Conservation (phyloP, 1,140 invertebrate species). For the Pseudoatta argentina region DNA sequence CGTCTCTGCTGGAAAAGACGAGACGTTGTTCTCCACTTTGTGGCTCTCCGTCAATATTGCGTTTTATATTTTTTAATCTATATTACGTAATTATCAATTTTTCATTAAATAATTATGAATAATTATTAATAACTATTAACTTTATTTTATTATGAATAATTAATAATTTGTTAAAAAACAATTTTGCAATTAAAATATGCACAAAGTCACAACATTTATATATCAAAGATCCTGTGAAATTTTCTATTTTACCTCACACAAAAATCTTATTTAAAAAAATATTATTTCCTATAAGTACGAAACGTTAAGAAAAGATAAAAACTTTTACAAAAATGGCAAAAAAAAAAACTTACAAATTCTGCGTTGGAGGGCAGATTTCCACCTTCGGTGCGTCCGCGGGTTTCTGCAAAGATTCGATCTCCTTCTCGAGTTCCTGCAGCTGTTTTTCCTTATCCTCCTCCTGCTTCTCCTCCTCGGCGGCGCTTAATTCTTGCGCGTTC, state of each 20-base stretch:
- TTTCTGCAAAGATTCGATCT: constrained; percentile 94
- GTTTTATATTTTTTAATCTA: constrained; percentile 5
- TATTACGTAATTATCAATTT: neutral
- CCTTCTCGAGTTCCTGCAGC: constrained; percentile 94
- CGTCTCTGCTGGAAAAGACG: constrained; percentile 78
- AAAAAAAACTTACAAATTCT: constrained; percentile 83
- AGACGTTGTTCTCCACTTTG: constrained; percentile 17
- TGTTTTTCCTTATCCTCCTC: constrained; percentile 98
- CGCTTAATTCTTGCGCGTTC: constrained; percentile 99
- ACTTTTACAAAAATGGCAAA: neutral
- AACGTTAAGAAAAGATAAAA: neutral
- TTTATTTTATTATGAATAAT: neutral
- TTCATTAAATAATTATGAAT: constrained; percentile 15
- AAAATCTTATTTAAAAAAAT: neutral
- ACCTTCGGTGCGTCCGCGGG: constrained; percentile 89
- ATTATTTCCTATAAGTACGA: constrained; percentile 2
- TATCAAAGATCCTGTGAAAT: neutral
- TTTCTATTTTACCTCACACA: neutral
- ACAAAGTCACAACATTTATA: neutral
- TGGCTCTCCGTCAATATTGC: neutral
- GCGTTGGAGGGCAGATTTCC: constrained; percentile 88
- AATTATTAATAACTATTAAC: neutral
- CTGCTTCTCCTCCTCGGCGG: constrained; percentile 99
- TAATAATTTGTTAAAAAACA: neutral
- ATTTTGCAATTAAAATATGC: neutral